Conservation (phyloP, 2,113 vertebrate genomes). For the Cyphomyrus plagiostoma region DNA sequence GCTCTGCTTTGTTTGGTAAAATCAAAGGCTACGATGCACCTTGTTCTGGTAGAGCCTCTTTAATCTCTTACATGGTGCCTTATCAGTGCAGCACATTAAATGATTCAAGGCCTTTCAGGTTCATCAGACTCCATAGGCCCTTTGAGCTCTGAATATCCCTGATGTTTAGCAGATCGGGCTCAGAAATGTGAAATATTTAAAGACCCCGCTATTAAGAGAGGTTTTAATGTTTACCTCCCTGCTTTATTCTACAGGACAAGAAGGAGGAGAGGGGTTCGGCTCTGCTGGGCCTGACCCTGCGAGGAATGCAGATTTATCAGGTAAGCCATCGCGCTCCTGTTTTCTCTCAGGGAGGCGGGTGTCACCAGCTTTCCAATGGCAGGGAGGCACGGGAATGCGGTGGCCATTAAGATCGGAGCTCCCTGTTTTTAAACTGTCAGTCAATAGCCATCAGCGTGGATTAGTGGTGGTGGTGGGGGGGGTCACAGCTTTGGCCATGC, state of each 20-base stretch:
- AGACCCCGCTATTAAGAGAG: not conserved
- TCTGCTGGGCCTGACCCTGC: slow-evolving; percentile 78
- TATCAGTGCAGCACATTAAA: slow-evolving; percentile 2
- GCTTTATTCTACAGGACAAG: slow-evolving; percentile 69
- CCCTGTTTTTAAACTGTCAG: slow-evolving; percentile 56
- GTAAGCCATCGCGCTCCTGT: slow-evolving; percentile 54
- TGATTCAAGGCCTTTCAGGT: not conserved
- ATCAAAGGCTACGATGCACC: not conserved
- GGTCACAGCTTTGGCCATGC: slow-evolving; percentile 37
- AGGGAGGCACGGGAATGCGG: slow-evolving; percentile 56
- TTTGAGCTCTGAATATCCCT: not conserved
- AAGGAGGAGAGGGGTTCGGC: slow-evolving; percentile 72
- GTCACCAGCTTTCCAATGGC: slow-evolving; percentile 35
- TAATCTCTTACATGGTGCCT: not conserved
- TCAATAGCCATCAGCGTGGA: slow-evolving; percentile 53
- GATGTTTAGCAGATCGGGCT: not conserved
- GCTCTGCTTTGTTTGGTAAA: not conserved
- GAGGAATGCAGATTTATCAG: slow-evolving; percentile 87
- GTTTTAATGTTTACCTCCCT: slow-evolving; percentile 49
- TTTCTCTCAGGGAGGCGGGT: slow-evolving; percentile 36
- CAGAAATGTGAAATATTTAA: not conserved
- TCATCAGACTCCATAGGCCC: not conserved
- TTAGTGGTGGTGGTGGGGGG: slow-evolving; percentile 32
- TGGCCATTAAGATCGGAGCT: slow-evolving; percentile 42
- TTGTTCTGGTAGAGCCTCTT: not conserved